These are phyloP conservation scores for Vimba vimba DNA, from an alignment of 2,113 vertebrate species.

Conservation along the genomic window DNA sequence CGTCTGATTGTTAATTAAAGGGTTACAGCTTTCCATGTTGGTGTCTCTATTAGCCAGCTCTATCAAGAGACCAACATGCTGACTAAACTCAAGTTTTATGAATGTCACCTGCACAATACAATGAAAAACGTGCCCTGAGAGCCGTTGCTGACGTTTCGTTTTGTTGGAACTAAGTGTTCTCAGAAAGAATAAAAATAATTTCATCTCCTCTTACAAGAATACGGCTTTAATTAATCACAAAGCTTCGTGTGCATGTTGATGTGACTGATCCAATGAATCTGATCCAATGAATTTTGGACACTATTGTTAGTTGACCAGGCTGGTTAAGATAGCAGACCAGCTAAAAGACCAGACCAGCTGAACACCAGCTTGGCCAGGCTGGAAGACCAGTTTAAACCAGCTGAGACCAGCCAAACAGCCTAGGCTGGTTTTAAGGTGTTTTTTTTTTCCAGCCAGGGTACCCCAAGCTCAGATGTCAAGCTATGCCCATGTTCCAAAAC, in stretches of 20 bases:
- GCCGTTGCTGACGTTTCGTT: background rate
- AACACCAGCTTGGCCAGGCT: too few species aligned
- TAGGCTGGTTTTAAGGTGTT: too few species aligned
- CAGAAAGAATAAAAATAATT: constrained; percentile 1
- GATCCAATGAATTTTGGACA: too few species aligned
- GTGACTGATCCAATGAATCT: constrained; percentile 2
- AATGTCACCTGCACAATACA: constrained; percentile 23
- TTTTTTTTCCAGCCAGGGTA: too few species aligned
- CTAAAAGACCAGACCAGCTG: too few species aligned
- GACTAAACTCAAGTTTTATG: background rate
- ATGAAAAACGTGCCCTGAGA: constrained; percentile 44
- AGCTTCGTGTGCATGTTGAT: background rate
- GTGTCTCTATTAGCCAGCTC: background rate
- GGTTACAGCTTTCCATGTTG: background rate
- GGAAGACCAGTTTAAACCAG: too few species aligned
- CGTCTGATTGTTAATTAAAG: constrained; percentile 13
- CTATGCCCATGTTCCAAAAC: too few species aligned
- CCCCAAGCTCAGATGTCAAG: too few species aligned
- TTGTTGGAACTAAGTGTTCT: constrained; percentile 13
- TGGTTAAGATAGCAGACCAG: too few species aligned
- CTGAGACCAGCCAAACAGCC: too few species aligned
- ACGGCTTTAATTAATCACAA: constrained; percentile 29
- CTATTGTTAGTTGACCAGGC: too few species aligned
- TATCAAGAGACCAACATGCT: constrained; percentile 11
- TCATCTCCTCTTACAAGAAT: constrained; percentile 22